Evolutionary conservation across 2,888 invertebrate species (phyloP), one percentile per base, ranked within the genome.

Genomic region (Bellardia bayeri): DNA sequence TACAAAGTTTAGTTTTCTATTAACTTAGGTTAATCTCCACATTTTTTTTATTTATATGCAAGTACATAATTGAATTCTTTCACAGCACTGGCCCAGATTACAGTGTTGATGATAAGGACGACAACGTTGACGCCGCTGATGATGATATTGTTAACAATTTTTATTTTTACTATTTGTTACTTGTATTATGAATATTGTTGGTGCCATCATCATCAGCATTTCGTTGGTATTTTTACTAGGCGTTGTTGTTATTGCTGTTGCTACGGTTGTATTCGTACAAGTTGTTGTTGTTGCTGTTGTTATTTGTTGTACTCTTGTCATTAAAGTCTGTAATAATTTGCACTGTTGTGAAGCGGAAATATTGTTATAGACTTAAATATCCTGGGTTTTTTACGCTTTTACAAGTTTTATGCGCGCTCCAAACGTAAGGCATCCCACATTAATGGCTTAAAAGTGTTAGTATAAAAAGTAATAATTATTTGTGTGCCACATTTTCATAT

Each of bases 241-340:
- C 23, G 23, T 63, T 37, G 8, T 33, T 23, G 3, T 45, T 49
- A 37, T 37, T 37, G 37, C 61, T 3, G 30, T 64, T 72, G 68
- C 6, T 63, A 45, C n/a, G 16, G 13, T 49, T 63, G 30, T 11
- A 9, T 9, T 33, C 45, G 9, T 45, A 45, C 40, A 40, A 40
- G 33, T 63, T 63, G n/a, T 8, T 23, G 40, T 23, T 33, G 3
- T 58, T 23, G 13, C 37, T 61, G 56, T 37, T 49, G 3, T 23
- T 49, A 5, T 23, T 40, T 82, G 83, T 79, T 54, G 49, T 81
- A 51, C 68, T 81, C 63, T 79, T 86, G 91, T 91, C 90, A 90
- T 91, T 91, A 63, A 81, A 72, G 63, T 91, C 90, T 91, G 90
- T 91, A 91, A 91, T 91, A 91, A 91, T 92, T 91, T 92, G 74